These are phyloP conservation scores for Molossus molossus DNA, from an alignment of 2,797 vertebrate genomes.

Conservation along the genomic window DNA sequence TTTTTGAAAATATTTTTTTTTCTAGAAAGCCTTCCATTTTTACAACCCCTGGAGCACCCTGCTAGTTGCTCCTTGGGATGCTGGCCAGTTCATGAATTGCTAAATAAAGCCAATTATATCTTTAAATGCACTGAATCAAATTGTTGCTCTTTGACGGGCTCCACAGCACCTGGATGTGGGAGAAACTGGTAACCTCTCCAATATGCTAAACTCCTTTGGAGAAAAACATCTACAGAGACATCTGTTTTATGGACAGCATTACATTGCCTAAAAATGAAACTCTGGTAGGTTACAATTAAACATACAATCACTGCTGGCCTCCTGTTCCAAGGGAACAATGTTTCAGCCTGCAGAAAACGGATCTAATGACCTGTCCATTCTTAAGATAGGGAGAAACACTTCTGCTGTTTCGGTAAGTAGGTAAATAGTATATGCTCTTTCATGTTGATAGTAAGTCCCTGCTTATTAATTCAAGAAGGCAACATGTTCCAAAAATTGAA, in stretches of 20 bases:
- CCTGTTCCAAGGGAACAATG: conserved; percentile 23
- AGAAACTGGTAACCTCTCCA: conserved; percentile 6
- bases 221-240: conserved; percentile 17
- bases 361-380: background rate
- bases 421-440: background rate
- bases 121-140: background rate
- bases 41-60: background rate
- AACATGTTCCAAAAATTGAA: conserved; percentile 26
- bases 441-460: background rate
- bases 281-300: background rate
- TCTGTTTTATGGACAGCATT: conserved; percentile 15
- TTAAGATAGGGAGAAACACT: background rate
- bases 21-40: background rate
- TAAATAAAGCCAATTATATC: background rate
- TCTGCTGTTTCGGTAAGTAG: background rate
- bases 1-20: background rate
- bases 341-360: background rate
- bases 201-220: background rate
- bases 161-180: background rate
- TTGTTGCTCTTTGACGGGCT: background rate
- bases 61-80: background rate
- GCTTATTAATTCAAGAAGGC: conserved; percentile 55
- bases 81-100: background rate
- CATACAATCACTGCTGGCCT: background rate
- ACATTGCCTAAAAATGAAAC: background rate